A percentile compares a stretch with the other conserved stretches of the same genome.
Evolutionary conservation across 2,797 vertebrate species (phyloP).

Genomic region (Corythornis leucogaster): DNA sequence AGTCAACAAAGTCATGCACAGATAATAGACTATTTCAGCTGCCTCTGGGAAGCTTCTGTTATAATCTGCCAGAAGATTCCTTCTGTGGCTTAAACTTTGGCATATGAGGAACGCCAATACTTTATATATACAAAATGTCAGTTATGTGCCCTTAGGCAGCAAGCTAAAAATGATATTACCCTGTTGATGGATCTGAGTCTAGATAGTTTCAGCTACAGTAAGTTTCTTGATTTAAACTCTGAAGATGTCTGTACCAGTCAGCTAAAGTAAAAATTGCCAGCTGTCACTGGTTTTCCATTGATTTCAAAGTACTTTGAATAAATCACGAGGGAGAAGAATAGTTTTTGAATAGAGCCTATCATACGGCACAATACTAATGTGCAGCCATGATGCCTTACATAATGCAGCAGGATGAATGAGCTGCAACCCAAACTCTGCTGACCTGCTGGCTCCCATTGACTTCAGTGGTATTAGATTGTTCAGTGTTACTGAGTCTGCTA

Average conservation of each 20-base stretch:
- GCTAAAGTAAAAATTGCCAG: background rate
- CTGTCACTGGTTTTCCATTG: background rate
- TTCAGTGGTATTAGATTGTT: conserved; percentile 18
- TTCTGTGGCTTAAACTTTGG: conserved; percentile 78
- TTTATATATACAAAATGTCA: conserved; percentile 73
- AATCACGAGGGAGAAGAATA: background rate
- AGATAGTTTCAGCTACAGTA: conserved; percentile 46
- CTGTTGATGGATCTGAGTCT: conserved; percentile 44
- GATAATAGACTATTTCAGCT: conserved; percentile 66
- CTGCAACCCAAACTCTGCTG: background rate
- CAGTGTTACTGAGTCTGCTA: background rate
- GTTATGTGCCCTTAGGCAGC: conserved; percentile 67
- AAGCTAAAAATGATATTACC: conserved; percentile 55
- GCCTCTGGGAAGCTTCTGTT: conserved; percentile 65
- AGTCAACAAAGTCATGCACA: conserved; percentile 39
- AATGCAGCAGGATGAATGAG: background rate
- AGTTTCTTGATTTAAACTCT: conserved; percentile 48
- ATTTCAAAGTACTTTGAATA: conserved; percentile 12
- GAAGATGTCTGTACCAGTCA: background rate
- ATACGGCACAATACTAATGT: background rate
- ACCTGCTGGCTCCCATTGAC: background rate
- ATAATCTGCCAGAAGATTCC: conserved; percentile 68
- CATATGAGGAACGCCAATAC: conserved; percentile 73
- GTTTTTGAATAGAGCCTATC: background rate
- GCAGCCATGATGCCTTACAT: background rate